Conservation (phyloP, 1,140 invertebrate genomes). For the Ladona fulva region DNA sequence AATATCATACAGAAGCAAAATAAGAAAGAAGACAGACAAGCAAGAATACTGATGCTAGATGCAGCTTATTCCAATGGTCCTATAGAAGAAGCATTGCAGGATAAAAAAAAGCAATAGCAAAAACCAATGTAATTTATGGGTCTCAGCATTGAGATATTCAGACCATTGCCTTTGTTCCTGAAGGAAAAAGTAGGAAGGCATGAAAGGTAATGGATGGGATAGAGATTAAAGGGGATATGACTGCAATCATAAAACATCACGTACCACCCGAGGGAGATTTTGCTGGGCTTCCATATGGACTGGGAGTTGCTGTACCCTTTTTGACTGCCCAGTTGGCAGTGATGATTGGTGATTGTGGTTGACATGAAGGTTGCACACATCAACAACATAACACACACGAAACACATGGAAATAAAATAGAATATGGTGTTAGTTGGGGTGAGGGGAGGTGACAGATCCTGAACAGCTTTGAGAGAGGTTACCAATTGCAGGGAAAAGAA, state of each 20-base stretch:
- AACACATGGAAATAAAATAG: constrained; percentile 10
- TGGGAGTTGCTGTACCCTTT: constrained; percentile 3
- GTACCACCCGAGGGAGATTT: constrained; percentile 1
- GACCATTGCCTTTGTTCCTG: too few species aligned
- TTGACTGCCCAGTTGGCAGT: neutral
- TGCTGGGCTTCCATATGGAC: constrained; percentile 6
- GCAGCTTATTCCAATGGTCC: too few species aligned
- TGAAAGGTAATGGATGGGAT: neutral
- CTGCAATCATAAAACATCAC: neutral
- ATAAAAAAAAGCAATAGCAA: too few species aligned
- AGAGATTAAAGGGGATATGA: neutral
- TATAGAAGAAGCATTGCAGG: too few species aligned
- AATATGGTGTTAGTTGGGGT: neutral
- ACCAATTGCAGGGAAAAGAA: too few species aligned
- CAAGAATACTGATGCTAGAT: too few species aligned
- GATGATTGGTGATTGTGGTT: neutral
- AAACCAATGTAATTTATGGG: too few species aligned
- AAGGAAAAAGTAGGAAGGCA: neutral
- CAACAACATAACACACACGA: constrained; percentile 9
- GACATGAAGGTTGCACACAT: constrained; percentile 1
- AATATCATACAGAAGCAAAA: too few species aligned
- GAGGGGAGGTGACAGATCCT: neutral
- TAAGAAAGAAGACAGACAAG: too few species aligned
- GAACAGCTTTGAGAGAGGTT: too few species aligned
- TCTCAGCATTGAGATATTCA: too few species aligned